Conservation (phyloP, 2,797 vertebrate genomes). For the Megalops cyprinoides region DNA sequence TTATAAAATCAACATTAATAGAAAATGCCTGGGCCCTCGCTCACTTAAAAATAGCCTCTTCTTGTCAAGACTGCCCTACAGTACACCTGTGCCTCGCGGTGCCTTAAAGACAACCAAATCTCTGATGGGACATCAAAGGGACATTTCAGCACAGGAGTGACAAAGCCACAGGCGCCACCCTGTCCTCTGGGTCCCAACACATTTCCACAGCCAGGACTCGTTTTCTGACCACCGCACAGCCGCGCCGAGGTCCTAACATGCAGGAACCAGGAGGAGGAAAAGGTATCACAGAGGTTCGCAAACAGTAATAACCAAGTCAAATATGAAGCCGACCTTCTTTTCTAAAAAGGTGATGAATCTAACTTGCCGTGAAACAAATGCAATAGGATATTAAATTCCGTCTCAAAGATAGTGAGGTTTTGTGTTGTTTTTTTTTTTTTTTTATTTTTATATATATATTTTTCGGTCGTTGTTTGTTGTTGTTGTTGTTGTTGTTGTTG, state of each 20-base stretch:
- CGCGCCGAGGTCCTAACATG: not conserved
- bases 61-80: not conserved
- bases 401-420: too few species aligned
- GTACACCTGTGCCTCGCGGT: not conserved
- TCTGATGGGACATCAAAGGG: constrained; percentile 6
- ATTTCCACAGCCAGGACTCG: not conserved
- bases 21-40: not conserved
- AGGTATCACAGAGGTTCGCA: not conserved
- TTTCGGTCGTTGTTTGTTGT: too few species aligned
- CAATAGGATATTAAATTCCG: not conserved
- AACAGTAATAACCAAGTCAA: not conserved
- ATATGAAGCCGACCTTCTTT: not conserved
- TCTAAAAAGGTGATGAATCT: not conserved
- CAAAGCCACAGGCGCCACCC: not conserved
- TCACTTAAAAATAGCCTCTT: not conserved
- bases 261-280: not conserved
- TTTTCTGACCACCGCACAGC: not conserved
- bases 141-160: not conserved
- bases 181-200: not conserved
- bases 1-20: not conserved
- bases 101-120: not conserved
- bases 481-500: too few species aligned
- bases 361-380: too few species aligned
- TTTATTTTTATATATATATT: too few species aligned
- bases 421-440: too few species aligned